Conservation (phyloP, 2,797 vertebrate genomes). For the Somateria mollissima region DNA sequence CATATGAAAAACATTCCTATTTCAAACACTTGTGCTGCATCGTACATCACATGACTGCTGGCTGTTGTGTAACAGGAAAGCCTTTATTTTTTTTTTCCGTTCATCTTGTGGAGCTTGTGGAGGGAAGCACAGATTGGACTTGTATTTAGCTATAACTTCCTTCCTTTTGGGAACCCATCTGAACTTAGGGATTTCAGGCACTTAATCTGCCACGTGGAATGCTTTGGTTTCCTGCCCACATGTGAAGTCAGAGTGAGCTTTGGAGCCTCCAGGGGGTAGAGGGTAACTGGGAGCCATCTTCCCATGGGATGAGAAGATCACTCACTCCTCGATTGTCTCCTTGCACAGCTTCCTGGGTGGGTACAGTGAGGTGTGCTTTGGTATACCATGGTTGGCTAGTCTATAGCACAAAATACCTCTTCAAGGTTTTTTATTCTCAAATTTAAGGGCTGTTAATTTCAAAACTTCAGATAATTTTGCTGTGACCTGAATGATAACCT, state of each 20-base stretch:
- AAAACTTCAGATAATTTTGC: neutral
- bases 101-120: neutral
- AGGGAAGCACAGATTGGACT: neutral
- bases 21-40: neutral
- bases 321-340: neutral
- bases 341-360: neutral
- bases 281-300: neutral
- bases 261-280: neutral
- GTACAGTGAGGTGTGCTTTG: neutral
- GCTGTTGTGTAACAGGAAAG: conserved; percentile 28
- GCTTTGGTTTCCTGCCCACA: conserved; percentile 3
- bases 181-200: neutral
- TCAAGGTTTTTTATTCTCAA: neutral
- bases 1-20: neutral
- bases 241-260: conserved; percentile 10
- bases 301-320: neutral
- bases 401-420: neutral
- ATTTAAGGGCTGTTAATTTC: neutral
- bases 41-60: neutral
- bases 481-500: neutral
- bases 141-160: conserved; percentile 50
- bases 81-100: neutral
- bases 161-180: conserved; percentile 35
- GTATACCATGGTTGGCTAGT: neutral
- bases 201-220: neutral